Evolutionary conservation across 1,140 invertebrate genomes (phyloP).

Genomic region (Piezodorus guildinii): DNA sequence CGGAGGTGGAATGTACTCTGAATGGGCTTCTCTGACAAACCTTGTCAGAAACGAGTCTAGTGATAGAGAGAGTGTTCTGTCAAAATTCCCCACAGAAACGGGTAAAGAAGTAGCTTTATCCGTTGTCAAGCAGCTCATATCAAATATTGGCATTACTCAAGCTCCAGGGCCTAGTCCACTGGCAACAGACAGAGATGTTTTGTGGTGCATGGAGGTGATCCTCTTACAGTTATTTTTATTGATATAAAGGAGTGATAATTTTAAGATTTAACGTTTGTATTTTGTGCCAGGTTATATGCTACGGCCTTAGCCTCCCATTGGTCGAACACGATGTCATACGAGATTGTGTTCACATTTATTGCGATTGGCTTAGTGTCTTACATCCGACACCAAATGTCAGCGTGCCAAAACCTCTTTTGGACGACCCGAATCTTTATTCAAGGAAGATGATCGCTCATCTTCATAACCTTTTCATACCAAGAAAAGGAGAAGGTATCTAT

Average conservation of each 20-base stretch:
- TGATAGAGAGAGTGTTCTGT: slow-evolving; percentile 64
- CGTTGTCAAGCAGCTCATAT: slow-evolving; percentile 68
- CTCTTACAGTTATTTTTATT: not conserved
- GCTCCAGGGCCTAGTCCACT: slow-evolving; percentile 62
- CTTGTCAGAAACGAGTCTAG: slow-evolving; percentile 49
- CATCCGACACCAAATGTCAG: slow-evolving; percentile 67
- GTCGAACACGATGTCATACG: slow-evolving; percentile 85
- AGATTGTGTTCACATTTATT: slow-evolving; percentile 94
- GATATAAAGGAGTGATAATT: not conserved
- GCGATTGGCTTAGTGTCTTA: slow-evolving; percentile 86
- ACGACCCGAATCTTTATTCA: slow-evolving; percentile 85
- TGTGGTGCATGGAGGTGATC: slow-evolving; percentile 75
- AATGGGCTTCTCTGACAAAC: slow-evolving; percentile 68
- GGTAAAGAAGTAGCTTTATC: slow-evolving; percentile 72
- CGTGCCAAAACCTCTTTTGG: slow-evolving; percentile 73
- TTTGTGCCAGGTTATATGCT: slow-evolving; percentile 64
- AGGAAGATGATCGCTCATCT: slow-evolving; percentile 85
- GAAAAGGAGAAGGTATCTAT: slow-evolving; percentile 77
- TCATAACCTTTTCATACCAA: slow-evolving; percentile 90
- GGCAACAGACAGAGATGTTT: slow-evolving; percentile 67
- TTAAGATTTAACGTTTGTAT: not conserved
- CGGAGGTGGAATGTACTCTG: slow-evolving; percentile 65
- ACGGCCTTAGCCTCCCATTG: slow-evolving; percentile 78
- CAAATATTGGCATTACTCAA: slow-evolving; percentile 61
- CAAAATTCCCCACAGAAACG: slow-evolving; percentile 63